Conservation (phyloP, 2,113 vertebrate species). For the Acrocephalus kingi region DNA sequence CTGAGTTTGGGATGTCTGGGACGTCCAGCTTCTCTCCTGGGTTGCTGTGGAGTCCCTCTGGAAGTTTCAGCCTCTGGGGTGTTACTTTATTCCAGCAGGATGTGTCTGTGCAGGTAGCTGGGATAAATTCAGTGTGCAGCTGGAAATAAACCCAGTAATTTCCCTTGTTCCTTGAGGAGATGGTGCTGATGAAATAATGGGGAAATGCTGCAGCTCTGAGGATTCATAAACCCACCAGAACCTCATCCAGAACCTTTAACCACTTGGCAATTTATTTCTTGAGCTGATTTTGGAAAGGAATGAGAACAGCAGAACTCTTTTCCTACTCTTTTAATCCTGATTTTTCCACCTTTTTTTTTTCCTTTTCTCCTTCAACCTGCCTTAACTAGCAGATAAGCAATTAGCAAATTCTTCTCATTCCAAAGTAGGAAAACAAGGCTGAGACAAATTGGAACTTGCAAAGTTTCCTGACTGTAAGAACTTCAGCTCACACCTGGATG, state of each 20-base stretch:
- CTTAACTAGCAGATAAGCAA: constrained; percentile 52
- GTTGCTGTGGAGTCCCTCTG: background rate
- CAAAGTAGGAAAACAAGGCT: constrained; percentile 40
- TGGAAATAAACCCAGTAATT: background rate
- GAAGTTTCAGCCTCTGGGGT: background rate
- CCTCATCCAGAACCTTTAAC: background rate
- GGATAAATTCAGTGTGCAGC: background rate
- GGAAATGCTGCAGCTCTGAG: background rate
- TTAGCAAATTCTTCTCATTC: constrained; percentile 59
- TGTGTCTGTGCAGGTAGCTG: constrained; percentile 12
- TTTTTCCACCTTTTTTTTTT: background rate
- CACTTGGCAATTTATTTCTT: background rate
- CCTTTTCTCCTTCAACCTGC: constrained; percentile 22
- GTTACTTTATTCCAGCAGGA: background rate
- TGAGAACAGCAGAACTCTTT: background rate
- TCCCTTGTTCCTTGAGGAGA: background rate
- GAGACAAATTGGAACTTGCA: constrained; percentile 64
- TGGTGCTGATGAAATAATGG: background rate
- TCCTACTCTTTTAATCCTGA: background rate
- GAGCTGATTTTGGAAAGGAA: constrained; percentile 1
- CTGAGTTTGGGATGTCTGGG: background rate
- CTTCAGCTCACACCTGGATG: constrained; percentile 40
- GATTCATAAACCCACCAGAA: background rate
- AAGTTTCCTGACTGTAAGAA: constrained; percentile 32
- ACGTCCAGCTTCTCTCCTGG: background rate